Percentiles rank a stretch among this genome's conserved stretches.
Evolutionary conservation across 2,888 invertebrate species (phyloP).

Genomic region (Clepsis dumicolana): DNA sequence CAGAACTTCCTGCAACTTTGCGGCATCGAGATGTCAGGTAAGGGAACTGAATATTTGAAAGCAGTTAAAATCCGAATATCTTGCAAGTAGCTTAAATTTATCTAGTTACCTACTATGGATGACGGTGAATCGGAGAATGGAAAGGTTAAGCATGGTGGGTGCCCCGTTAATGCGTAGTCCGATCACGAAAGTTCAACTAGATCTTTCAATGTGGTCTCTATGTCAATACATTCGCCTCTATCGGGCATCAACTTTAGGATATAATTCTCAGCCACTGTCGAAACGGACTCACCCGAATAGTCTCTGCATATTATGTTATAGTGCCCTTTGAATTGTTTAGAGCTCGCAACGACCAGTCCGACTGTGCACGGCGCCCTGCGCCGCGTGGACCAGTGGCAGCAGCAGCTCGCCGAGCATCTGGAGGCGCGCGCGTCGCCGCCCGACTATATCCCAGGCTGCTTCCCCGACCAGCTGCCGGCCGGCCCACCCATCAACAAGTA

Average conservation of each 20-base stretch:
- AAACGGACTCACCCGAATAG: no score
- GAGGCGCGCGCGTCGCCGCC: conserved; percentile 92
- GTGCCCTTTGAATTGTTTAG: conserved; percentile 72
- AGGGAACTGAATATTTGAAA: neutral
- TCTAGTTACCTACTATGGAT: no score
- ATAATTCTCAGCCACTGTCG: no score
- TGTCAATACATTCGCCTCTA: no score
- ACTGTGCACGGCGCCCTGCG: conserved; percentile 95
- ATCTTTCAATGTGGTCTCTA: no score
- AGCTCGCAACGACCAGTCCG: conserved; percentile 97
- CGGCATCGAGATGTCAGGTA: conserved; percentile 96
- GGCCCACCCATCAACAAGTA: conserved; percentile 97
- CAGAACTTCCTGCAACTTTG: conserved; percentile 95
- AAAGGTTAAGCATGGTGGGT: no score
- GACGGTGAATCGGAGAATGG: no score
- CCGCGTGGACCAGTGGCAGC: conserved; percentile 96
- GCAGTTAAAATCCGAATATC: no score
- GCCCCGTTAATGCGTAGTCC: no score
- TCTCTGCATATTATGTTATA: neutral
- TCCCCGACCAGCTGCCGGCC: conserved; percentile 90
- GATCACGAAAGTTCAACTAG: no score
- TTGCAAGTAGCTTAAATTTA: no score
- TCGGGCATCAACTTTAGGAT: no score
- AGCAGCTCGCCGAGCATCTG: conserved; percentile 91
- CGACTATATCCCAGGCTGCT: conserved; percentile 96